Base-by-base conservation (phyloP, 2,888 invertebrate species). In the Caenorhabditis afra region DNA sequence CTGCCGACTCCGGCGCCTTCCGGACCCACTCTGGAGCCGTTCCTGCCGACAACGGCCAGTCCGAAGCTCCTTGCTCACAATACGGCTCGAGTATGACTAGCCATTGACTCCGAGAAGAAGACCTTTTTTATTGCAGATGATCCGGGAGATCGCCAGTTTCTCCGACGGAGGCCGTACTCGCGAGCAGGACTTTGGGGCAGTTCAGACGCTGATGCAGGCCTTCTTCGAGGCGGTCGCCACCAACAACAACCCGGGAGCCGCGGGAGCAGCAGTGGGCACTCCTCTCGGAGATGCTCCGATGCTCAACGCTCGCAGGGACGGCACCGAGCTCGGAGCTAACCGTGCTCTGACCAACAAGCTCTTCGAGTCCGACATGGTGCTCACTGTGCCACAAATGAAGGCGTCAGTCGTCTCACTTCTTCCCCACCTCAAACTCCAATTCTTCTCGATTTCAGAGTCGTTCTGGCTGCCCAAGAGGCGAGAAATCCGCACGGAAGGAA, bases 341-440 rank as follows among this genome's bases (percentile, higher is more conserved):
- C 71, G 87, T 16, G 86, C 86, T 1, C 23, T 89, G 16, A 86
- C 89, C 53, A 85, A 89, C 55, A 85, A 87, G 23, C 74, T 89
- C 4, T 89, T 89, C 80, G 88, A 89, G 58, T 82, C 82, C 8
- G 89, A 89, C 61, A 89, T 89, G 81, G 84, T 89, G 8, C 61
- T 89, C 29, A 89, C 87, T 4, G 85, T 87, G 0, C 81, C 83
- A n/a, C 87, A 88, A 52, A 85, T 85, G 79, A 87, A 86, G 45
- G 85, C 82, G 79, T 79, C 12, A 61, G 73, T 67, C 37, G 41
- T 16, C 50, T 50, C 1, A 49, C n/a, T n/a, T n/a, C n/a, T 41
- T 16, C 22, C 39, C 22, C 45, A 14, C 41, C n/a, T 4, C 5
- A 53, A 52, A 20, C 0, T 16, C 11, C 10, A 37, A 35, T 4